Evolutionary conservation across 2,888 invertebrate species (phyloP).

Genomic region (Oxycera nigricornis): DNA sequence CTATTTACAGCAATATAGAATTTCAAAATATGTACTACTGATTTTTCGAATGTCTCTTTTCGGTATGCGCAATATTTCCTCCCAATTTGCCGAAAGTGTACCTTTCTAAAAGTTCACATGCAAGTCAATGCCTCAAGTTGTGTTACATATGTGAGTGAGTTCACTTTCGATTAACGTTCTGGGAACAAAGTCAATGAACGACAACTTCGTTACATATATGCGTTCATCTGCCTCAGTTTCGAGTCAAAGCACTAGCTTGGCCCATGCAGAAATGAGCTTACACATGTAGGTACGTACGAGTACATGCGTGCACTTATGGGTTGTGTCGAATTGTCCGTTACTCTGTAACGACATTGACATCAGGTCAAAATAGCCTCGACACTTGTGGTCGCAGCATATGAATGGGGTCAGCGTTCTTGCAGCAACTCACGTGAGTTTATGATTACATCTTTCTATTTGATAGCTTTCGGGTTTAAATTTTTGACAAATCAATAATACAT

Average conservation of each 20-base stretch:
- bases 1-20: too few species aligned
- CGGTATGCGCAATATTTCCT: too few species aligned
- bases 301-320: background rate
- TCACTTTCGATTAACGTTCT: conserved; percentile 8
- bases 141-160: background rate
- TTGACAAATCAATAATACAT: too few species aligned
- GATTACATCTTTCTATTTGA: too few species aligned
- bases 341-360: background rate
- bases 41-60: too few species aligned
- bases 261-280: background rate
- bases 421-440: too few species aligned
- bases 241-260: conserved; percentile 1
- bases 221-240: conserved; percentile 12
- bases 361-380: background rate
- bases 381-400: too few species aligned
- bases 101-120: conserved; percentile 8
- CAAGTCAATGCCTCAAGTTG: background rate
- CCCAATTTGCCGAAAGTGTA: background rate
- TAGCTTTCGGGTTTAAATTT: too few species aligned
- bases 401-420: too few species aligned
- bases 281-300: background rate
- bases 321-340: conserved; percentile 6
- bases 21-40: too few species aligned
- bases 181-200: conserved; percentile 8
- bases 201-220: background rate